These are phyloP conservation scores for Argyrosomus japonicus DNA, from an alignment of 2,113 vertebrate genomes.

Conservation along the genomic window DNA sequence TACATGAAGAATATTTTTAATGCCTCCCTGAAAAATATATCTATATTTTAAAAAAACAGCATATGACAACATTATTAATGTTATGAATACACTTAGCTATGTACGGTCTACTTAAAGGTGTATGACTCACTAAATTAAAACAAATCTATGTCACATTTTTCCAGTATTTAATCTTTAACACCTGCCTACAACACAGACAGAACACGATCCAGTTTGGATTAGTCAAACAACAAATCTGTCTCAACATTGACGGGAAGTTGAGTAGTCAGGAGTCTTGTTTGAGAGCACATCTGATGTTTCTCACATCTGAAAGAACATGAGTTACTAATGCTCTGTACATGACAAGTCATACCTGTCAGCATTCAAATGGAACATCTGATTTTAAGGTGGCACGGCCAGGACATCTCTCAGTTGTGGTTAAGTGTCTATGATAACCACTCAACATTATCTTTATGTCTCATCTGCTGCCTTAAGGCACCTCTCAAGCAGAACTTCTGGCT, in stretches of 20 bases:
- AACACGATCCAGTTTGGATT: constrained; percentile 25
- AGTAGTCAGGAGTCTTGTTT: constrained; percentile 27
- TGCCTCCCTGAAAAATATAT: neutral
- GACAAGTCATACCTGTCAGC: constrained; percentile 33
- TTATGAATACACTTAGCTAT: neutral
- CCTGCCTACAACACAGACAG: neutral
- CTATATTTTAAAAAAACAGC: neutral
- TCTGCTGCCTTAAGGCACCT: constrained; percentile 66
- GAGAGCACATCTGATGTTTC: constrained; percentile 30
- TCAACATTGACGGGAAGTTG: constrained; percentile 13
- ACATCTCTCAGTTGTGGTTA: constrained; percentile 38
- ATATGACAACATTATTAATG: neutral
- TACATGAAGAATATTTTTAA: neutral
- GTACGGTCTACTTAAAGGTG: neutral
- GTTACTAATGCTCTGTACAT: constrained; percentile 31
- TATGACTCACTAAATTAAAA: neutral
- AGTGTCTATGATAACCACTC: constrained; percentile 50
- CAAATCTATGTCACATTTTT: constrained; percentile 3
- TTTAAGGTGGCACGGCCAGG: constrained; percentile 36
- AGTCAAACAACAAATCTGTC: constrained; percentile 42
- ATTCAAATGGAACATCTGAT: constrained; percentile 36
- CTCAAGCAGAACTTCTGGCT: constrained; percentile 53
- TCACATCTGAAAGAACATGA: constrained; percentile 42
- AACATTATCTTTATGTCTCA: constrained; percentile 53
- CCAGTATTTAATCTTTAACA: neutral